A percentile compares a stretch with the other conserved stretches of the same genome.
These are phyloP conservation scores for Cynodonichthys magdalenae DNA, from an alignment of 2,797 vertebrate species.

Conservation along the genomic window DNA sequence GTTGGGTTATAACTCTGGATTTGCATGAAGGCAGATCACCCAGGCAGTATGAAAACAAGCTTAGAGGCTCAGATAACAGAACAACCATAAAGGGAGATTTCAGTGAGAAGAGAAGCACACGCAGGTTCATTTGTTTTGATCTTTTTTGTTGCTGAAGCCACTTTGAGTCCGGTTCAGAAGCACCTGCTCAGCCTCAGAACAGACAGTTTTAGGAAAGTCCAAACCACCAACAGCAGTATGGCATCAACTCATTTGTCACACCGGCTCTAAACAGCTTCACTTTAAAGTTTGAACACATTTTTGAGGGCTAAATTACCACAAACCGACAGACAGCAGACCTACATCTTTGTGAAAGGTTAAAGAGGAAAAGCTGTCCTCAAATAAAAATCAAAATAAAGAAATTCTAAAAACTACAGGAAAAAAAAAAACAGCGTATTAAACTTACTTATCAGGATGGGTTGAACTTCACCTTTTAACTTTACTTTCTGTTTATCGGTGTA, in stretches of 20 bases:
- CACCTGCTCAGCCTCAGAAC: neutral
- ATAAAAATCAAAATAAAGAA: neutral
- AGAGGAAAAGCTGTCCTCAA: neutral
- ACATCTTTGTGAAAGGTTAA: neutral
- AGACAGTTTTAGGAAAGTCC: neutral
- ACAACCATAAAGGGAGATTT: slow-evolving; percentile 29
- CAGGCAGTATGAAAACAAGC: slow-evolving; percentile 59
- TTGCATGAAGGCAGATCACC: slow-evolving; percentile 63
- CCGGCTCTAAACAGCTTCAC: neutral
- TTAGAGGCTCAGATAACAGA: slow-evolving; percentile 22
- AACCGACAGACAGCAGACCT: neutral
- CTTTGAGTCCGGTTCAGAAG: neutral
- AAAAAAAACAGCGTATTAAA: slow-evolving; percentile 4
- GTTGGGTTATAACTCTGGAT: slow-evolving; percentile 37
- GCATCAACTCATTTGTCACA: neutral
- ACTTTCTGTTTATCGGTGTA: slow-evolving; percentile 17
- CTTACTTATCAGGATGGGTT: slow-evolving; percentile 10
- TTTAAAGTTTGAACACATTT: neutral
- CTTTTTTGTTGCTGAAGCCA: slow-evolving; percentile 20
- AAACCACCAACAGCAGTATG: no score
- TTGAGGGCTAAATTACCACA: no score
- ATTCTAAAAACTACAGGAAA: neutral
- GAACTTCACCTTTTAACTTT: slow-evolving; percentile 15
- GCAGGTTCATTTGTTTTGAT: slow-evolving; percentile 1
- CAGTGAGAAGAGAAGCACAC: slow-evolving; percentile 21